Evolutionary conservation across 1,140 invertebrate genomes (phyloP).

Genomic region (Hormaphis cornu): DNA sequence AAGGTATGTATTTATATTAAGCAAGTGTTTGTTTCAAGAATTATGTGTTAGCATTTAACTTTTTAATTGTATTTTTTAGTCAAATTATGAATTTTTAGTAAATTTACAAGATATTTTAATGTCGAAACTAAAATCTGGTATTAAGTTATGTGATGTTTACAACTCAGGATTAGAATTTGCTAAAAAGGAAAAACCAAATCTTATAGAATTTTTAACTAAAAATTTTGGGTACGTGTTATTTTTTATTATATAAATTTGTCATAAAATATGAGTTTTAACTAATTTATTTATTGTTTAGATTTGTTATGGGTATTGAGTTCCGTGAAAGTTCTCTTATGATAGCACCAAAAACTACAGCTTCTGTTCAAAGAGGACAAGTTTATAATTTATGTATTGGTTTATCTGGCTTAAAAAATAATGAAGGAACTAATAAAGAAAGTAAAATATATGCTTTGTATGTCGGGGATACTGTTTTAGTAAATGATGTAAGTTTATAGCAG

Average conservation of each 20-base stretch:
- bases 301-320: conserved; percentile 97
- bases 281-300: conserved; percentile 44
- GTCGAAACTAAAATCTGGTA: conserved; percentile 70
- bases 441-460: conserved; percentile 92
- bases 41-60: neutral
- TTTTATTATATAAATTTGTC: neutral
- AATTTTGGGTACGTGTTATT: conserved; percentile 61
- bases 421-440: conserved; percentile 71
- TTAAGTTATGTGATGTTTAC: conserved; percentile 81
- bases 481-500: conserved; percentile 53
- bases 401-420: conserved; percentile 73
- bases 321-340: conserved; percentile 88
- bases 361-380: conserved; percentile 90
- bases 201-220: conserved; percentile 88
- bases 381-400: conserved; percentile 95
- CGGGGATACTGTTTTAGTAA: conserved; percentile 92
- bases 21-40: neutral
- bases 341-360: conserved; percentile 71
- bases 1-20: conserved; percentile 49
- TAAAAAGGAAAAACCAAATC: conserved; percentile 75
- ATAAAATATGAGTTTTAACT: neutral
- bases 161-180: conserved; percentile 71
- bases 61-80: conserved; percentile 46
- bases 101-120: conserved; percentile 87
- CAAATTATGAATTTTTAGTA: conserved; percentile 88